phyloP scores from a whole-genome alignment of 1,140 invertebrate genomes.

The Sarcophaga bullata region DNA sequence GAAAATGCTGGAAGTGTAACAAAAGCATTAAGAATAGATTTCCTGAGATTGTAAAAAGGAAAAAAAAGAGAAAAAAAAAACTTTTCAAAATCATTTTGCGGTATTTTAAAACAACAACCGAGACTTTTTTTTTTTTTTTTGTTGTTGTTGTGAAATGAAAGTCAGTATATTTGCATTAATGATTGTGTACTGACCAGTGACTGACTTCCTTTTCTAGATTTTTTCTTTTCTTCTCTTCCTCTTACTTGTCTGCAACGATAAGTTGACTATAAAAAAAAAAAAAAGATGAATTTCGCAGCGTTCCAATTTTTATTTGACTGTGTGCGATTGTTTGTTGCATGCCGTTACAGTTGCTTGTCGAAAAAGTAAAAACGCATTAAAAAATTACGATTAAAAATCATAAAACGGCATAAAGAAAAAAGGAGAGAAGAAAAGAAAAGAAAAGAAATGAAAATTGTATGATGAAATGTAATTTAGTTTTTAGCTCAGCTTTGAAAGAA shows the following conservation, averaged over 20 bases:
- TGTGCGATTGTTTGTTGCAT: not conserved
- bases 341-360: not conserved
- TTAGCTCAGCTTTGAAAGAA: not conserved
- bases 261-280: slow-evolving; percentile 1
- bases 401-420: not conserved
- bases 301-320: slow-evolving; percentile 26
- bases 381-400: slow-evolving; percentile 29
- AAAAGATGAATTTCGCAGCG: not conserved
- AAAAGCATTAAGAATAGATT: slow-evolving; percentile 15
- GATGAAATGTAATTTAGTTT: slow-evolving; percentile 41
- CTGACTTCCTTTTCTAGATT: slow-evolving; percentile 31
- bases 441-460: slow-evolving; percentile 18
- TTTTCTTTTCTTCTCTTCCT: too few relatives aligned
- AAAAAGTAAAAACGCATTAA: slow-evolving; percentile 33
- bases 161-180: slow-evolving; percentile 22
- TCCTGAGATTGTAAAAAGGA: slow-evolving; percentile 28
- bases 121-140: not conserved
- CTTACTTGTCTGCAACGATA: slow-evolving; percentile 29
- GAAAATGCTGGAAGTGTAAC: not conserved
- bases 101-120: slow-evolving; percentile 10
- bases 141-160: not conserved
- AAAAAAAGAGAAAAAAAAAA: not conserved
- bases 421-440: not conserved
- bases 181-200: slow-evolving; percentile 38
- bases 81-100: not conserved